Percentiles rank a stretch among this genome's conserved stretches.
These are phyloP conservation scores for Antechinus stuartii DNA, from an alignment of 2,113 vertebrate genomes.

Conservation along the genomic window DNA sequence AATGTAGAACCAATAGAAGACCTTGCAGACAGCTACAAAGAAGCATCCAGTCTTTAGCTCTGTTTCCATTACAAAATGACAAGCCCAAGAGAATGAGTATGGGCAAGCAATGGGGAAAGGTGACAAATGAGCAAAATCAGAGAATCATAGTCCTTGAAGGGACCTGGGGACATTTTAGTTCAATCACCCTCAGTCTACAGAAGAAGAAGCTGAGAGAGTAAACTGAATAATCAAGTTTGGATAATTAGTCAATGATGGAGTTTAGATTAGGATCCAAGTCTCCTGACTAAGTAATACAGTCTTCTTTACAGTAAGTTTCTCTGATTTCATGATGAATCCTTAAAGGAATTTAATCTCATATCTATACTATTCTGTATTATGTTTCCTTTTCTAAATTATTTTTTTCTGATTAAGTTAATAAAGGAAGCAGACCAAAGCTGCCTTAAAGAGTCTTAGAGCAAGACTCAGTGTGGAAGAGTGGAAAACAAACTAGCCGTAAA, in stretches of 20 bases:
- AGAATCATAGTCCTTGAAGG: background rate
- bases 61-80: background rate
- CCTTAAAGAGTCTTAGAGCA: background rate
- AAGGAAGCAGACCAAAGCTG: background rate
- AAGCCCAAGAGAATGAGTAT: background rate
- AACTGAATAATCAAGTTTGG: background rate
- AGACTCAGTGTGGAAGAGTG: background rate
- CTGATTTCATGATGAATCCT: constrained; percentile 18
- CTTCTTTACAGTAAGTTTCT: background rate
- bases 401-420: constrained; percentile 25
- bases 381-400: constrained; percentile 32
- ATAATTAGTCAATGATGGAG: background rate
- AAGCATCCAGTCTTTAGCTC: background rate
- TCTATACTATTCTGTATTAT: background rate
- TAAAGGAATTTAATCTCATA: constrained; percentile 4
- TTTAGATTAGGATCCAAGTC: background rate
- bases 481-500: background rate
- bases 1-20: background rate
- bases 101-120: background rate
- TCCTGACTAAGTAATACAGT: background rate
- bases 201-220: background rate
- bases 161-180: background rate
- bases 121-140: background rate
- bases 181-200: background rate
- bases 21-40: background rate